Evolutionary conservation across 2,888 invertebrate genomes (phyloP), one percentile per base, ranked within the genome.

Genomic region (Ecliptopera silaceata): DNA sequence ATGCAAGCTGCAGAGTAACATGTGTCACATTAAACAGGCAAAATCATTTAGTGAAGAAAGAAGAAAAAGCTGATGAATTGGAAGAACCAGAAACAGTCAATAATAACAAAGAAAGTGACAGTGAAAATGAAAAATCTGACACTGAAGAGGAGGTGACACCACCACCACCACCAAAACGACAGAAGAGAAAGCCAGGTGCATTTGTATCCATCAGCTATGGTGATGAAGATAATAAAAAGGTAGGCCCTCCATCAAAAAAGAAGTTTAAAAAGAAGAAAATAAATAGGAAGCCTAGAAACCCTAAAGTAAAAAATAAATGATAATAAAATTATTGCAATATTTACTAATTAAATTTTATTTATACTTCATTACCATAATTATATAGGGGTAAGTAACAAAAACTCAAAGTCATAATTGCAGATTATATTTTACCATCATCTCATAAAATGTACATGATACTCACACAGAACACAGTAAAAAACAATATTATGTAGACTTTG

Each of bases 1-100:
- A 93, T 77, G 93, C 94, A 44, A 93, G 93, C 3, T 95, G 95
- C 75, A 92, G 97, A 71, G 93, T 96, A 11, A 96, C 96, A 12
- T 96, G 96, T 74, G 79, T 96, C 47, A 87, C 93, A 51, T 80
- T 96, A 26, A 88, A 94, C 64, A 91, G 85, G 74, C 86, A 90
- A 57, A 83, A 72, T 59, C 82, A 86, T 71, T 68, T 84, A 20
- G 75, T 88, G 22, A 84, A 87, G 62, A 88, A 88, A 56, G 89
- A 89, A 67, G 82, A 88, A n/a, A 56, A 71, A 15, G 64, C 71
- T 45, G 74, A 79, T 58, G 67, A 70, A 29, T 68, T 72, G 59
- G 61, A 66, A 42, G 66, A 68, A 45, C 60, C 54, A 41, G 36
- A 36, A 36, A 65, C 65, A 49, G 63, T 26, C 60, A 64, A 68